Percentiles rank a stretch among this genome's conserved stretches.
These are phyloP conservation scores for Campylomormyrus numenius DNA, from an alignment of 2,113 vertebrate genomes.

Conservation along the genomic window DNA sequence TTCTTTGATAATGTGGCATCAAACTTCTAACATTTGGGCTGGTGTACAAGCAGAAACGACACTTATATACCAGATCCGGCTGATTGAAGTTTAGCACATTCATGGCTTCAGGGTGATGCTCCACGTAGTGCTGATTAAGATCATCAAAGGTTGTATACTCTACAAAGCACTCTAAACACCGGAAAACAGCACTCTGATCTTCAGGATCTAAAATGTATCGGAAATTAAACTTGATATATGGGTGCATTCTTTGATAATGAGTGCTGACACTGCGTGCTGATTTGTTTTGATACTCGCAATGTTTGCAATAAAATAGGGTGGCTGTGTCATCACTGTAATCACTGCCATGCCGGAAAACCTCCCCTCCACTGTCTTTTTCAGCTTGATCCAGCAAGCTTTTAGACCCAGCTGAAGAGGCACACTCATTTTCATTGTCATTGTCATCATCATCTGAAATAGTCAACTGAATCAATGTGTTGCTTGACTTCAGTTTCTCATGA, in stretches of 20 bases:
- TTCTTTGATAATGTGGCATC: conserved; percentile 80
- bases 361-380: conserved; percentile 7
- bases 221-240: conserved; percentile 72
- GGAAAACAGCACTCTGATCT: conserved; percentile 75
- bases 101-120: conserved; percentile 76
- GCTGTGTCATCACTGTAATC: conserved; percentile 54
- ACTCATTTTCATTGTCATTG: conserved; percentile 66
- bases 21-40: conserved; percentile 64
- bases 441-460: conserved; percentile 73
- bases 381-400: conserved; percentile 58
- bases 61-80: conserved; percentile 72
- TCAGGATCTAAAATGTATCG: conserved; percentile 72
- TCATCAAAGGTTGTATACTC: conserved; percentile 73
- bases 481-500: conserved; percentile 62
- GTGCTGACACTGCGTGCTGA: conserved; percentile 64
- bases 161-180: conserved; percentile 83
- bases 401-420: conserved; percentile 55
- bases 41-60: conserved; percentile 75
- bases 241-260: conserved; percentile 81
- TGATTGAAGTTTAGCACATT: conserved; percentile 71
- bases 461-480: conserved; percentile 69
- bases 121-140: conserved; percentile 72
- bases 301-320: conserved; percentile 75
- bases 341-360: conserved; percentile 41
- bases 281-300: conserved; percentile 78